Percentiles rank a stretch among this genome's conserved stretches.
These are phyloP conservation scores for Caenorhabditis becei DNA, from an alignment of 2,888 invertebrate genomes.

Conservation along the genomic window DNA sequence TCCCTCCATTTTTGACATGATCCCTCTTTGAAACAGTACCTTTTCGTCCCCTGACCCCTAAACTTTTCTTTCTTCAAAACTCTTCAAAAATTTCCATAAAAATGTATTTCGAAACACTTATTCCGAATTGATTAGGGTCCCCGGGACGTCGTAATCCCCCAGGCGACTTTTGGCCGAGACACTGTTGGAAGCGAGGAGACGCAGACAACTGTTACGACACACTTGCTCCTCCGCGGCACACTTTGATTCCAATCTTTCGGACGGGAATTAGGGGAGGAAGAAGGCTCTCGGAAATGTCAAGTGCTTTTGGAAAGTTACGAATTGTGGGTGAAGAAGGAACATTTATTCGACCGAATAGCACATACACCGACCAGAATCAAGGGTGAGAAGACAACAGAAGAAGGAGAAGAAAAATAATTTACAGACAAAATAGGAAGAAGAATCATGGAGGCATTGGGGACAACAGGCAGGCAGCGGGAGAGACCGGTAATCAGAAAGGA, in stretches of 20 bases:
- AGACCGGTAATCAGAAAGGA: conserved; percentile 19
- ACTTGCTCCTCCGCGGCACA: conserved; percentile 10
- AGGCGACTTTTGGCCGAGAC: conserved; percentile 44
- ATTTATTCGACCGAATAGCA: conserved; percentile 49
- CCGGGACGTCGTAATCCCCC: conserved; percentile 47
- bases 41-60: too few species aligned
- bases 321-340: background rate
- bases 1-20: too few species aligned
- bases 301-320: conserved; percentile 13
- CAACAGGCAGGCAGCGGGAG: background rate
- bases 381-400: conserved; percentile 2
- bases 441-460: conserved; percentile 42
- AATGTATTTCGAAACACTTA: conserved; percentile 51
- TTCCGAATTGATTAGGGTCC: conserved; percentile 45
- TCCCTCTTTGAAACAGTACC: too few species aligned
- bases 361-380: conserved; percentile 55
- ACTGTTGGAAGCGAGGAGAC: conserved; percentile 9
- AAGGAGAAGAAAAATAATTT: conserved; percentile 12
- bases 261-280: conserved; percentile 14
- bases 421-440: conserved; percentile 13
- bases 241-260: conserved; percentile 36
- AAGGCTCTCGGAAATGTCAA: conserved; percentile 49
- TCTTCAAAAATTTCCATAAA: conserved; percentile 27
- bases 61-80: background rate
- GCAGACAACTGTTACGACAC: conserved; percentile 41